A percentile compares a stretch with the other conserved stretches of the same genome.
phyloP scores from a whole-genome alignment of 2,888 invertebrate species.

The Isotomurus palustris region DNA sequence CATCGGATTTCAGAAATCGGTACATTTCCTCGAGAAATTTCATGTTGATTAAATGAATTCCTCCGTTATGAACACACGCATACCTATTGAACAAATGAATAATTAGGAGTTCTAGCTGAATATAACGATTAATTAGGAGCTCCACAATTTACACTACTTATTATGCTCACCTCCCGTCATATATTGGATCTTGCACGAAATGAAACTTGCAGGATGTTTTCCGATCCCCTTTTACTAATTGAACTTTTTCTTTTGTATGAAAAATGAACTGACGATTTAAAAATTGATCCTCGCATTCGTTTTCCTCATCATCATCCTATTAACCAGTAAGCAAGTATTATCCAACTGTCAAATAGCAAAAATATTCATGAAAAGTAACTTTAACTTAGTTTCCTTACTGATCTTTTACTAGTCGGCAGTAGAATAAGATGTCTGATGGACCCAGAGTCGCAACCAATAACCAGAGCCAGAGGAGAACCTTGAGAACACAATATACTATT shows the following conservation, averaged over 20 bases:
- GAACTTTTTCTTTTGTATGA: background rate
- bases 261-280: background rate
- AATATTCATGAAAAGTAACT: background rate
- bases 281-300: background rate
- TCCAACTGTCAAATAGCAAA: background rate
- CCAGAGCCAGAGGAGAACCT: background rate
- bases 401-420: background rate
- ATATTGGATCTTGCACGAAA: slow-evolving; percentile 1
- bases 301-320: background rate
- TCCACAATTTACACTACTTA: no score
- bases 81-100: slow-evolving; percentile 17
- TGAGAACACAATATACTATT: slow-evolving; percentile 1
- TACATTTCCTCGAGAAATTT: slow-evolving; percentile 32
- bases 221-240: no score
- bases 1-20: slow-evolving; percentile 27
- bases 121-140: background rate
- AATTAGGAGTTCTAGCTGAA: background rate
- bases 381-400: background rate
- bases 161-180: slow-evolving; percentile 3
- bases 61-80: slow-evolving; percentile 33
- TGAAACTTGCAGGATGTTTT: background rate
- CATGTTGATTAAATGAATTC: slow-evolving; percentile 31
- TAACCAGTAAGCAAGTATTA: background rate
- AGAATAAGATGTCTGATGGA: background rate
- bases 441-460: background rate